Percentiles rank a stretch among this genome's conserved stretches.
phyloP scores from a whole-genome alignment of 2,888 invertebrate species.

The Ptilodon capucinus region DNA sequence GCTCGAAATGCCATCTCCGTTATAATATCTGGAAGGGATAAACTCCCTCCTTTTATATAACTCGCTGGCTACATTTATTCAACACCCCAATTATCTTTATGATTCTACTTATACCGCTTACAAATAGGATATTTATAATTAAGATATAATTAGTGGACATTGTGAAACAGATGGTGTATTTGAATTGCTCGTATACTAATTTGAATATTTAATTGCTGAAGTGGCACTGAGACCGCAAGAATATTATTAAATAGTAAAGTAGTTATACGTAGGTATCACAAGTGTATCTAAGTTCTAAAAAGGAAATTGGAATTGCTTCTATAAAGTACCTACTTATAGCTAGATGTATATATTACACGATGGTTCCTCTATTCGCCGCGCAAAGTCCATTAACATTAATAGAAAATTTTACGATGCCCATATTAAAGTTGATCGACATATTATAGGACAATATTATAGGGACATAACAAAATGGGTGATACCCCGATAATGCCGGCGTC shows the following conservation, averaged over 20 bases:
- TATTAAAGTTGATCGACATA: constrained; percentile 39
- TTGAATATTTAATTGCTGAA: neutral
- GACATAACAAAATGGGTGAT: constrained; percentile 38
- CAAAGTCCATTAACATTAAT: constrained; percentile 9
- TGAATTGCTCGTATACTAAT: neutral
- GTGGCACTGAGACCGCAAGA: neutral
- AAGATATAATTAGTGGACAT: neutral
- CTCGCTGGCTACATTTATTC: no score
- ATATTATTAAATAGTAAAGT: neutral
- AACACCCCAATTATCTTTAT: neutral
- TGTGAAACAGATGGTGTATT: neutral
- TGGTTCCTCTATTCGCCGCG: neutral
- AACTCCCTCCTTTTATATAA: no score
- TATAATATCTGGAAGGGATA: no score
- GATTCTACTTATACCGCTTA: neutral
- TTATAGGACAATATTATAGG: constrained; percentile 38
- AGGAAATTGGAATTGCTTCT: neutral
- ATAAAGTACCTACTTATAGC: neutral
- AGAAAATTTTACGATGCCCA: constrained; percentile 33
- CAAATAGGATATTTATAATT: neutral
- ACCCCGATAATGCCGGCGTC: constrained; percentile 43
- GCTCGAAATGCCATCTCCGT: no score
- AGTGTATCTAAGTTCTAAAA: no score
- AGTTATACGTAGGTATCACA: no score
- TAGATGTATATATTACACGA: neutral